phyloP scores from a whole-genome alignment of 1,140 invertebrate genomes.

The Drosophila triauraria region DNA sequence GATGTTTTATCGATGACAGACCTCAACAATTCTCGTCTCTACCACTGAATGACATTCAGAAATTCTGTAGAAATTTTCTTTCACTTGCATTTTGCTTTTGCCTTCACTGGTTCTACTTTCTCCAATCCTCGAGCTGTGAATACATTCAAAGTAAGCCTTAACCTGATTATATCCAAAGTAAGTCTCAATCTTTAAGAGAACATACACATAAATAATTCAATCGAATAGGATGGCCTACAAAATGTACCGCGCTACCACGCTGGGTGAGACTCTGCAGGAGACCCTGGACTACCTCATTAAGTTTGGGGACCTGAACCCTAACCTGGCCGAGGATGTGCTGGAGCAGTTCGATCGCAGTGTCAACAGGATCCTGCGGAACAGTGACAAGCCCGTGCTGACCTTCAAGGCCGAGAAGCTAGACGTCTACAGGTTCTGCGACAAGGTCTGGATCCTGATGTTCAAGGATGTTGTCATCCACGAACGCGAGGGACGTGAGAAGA shows the following conservation, averaged over 20 bases:
- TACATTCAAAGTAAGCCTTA: background rate
- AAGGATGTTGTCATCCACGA: slow-evolving; percentile 1
- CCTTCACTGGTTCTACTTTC: background rate
- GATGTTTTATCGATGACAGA: background rate
- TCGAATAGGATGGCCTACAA: background rate
- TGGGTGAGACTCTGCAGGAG: slow-evolving; percentile 4
- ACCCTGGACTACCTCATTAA: background rate
- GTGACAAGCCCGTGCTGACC: background rate
- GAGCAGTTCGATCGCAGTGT: slow-evolving; percentile 1
- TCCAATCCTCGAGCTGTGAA: background rate
- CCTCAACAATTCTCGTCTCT: background rate
- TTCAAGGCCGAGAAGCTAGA: slow-evolving; percentile 3
- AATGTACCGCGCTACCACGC: background rate
- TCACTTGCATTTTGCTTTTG: background rate
- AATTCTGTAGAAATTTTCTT: background rate
- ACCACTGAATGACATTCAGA: background rate
- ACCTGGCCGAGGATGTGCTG: background rate
- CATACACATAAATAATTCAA: background rate
- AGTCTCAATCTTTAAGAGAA: background rate
- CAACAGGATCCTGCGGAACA: background rate
- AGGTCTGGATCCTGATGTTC: background rate
- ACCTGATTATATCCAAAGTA: background rate
- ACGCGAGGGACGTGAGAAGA: background rate
- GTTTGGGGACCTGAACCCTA: slow-evolving; percentile 8
- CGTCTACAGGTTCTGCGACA: slow-evolving; percentile 12